Evolutionary conservation across 2,888 invertebrate genomes (phyloP), one percentile per base, ranked within the genome.

Genomic region (Acanthococcus lagerstroemiae): DNA sequence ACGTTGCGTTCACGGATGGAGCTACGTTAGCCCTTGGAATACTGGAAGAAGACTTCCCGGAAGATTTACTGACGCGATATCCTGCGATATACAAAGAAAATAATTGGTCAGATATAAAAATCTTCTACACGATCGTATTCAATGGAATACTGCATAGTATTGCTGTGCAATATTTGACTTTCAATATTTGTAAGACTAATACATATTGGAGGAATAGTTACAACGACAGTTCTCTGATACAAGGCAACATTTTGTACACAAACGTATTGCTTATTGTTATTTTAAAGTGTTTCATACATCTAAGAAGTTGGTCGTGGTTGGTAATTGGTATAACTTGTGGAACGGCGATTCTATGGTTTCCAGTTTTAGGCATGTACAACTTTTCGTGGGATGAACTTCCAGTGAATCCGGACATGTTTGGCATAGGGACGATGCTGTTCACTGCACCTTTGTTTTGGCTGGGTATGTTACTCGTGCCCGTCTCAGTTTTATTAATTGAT

Each of bases 11-110:
- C 4, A 66, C 66, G 50, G 46, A 56, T 21, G 27, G 22, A 19
- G 56, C 55, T 17, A 55, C 55, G 19, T 50, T 66, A 9, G 50
- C 55, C 5, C 46, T 56, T 6, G 66, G 66, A 9, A 56, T 56
- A 17, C 56, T 66, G 17, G 66, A 66, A 27, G 24, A 66, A 22
- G 46, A 55, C 9, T 44, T 55, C 4, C 27, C 55, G 6, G 27
- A n/a, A 12, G 15, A 45, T 4, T 15, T 30, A n/a, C 24, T 66
- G 19, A 45, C 48, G 30, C 22, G 30, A 12, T 19, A 27, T 17
- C 57, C 66, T 12, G 4, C 22, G 4, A 7, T 56, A 1, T 66
- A 66, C 37, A 22, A n/a, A 2, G 17, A 45, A 22, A 66, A 66
- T 22, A 17, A 19, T 3, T 66, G 66, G 66, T 66, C 56, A n/a